These are phyloP conservation scores for Standfussiana lucernea DNA, from an alignment of 2,888 invertebrate species.

Conservation along the genomic window DNA sequence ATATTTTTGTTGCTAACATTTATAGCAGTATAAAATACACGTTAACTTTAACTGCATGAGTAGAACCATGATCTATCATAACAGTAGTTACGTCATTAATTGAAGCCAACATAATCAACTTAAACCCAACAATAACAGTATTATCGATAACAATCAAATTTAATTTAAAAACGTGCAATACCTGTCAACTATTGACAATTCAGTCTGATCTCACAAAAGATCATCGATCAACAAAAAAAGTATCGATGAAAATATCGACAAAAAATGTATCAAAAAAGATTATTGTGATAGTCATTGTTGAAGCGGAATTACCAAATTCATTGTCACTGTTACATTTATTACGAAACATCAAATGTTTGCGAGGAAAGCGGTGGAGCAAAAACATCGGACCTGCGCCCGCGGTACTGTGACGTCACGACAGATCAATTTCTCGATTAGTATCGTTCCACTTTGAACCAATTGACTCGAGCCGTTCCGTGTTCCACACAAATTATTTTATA, in stretches of 20 bases:
- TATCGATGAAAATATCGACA: constrained; percentile 32
- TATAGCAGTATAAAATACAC: background rate
- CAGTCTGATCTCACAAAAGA: constrained; percentile 35
- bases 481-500: constrained; percentile 56
- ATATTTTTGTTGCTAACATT: background rate
- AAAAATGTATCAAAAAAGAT: constrained; percentile 32
- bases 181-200: constrained; percentile 51
- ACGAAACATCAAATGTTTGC: constrained; percentile 73
- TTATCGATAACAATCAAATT: constrained; percentile 41
- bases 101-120: constrained; percentile 15
- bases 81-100: constrained; percentile 16
- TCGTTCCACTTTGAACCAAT: constrained; percentile 64
- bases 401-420: constrained; percentile 69
- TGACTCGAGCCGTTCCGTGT: constrained; percentile 58
- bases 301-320: constrained; percentile 67
- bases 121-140: constrained; percentile 38
- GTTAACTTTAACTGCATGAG: background rate
- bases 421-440: constrained; percentile 73
- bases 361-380: constrained; percentile 77
- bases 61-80: background rate
- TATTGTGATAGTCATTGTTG: constrained; percentile 52
- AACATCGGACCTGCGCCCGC: constrained; percentile 55
- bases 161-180: constrained; percentile 45
- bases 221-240: constrained; percentile 42
- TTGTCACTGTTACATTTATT: constrained; percentile 75